phyloP scores from a whole-genome alignment of 1,140 invertebrate genomes.

The Zaprionus camerounensis region DNA sequence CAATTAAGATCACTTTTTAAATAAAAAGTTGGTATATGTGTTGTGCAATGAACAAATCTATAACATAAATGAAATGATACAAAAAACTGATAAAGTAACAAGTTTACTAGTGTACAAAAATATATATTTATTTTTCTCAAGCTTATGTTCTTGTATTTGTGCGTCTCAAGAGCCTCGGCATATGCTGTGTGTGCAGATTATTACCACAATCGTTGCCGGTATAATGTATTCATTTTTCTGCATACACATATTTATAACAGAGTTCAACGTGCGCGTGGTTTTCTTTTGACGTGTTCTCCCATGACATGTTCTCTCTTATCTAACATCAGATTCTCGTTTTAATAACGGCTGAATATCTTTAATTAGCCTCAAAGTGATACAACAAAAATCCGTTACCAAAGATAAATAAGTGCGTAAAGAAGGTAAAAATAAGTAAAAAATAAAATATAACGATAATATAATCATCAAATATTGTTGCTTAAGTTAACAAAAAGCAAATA shows the following conservation, averaged over 20 bases:
- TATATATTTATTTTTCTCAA: slow-evolving; percentile 11
- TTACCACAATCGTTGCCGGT: background rate
- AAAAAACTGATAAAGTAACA: slow-evolving; percentile 23
- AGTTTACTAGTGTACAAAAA: slow-evolving; percentile 29
- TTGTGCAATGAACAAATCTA: slow-evolving; percentile 55
- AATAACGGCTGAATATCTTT: background rate
- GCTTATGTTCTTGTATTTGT: background rate
- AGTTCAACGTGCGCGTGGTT: background rate
- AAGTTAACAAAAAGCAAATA: background rate
- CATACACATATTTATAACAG: background rate
- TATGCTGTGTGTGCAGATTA: slow-evolving; percentile 2
- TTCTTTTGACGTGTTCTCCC: background rate
- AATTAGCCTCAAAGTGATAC: background rate
- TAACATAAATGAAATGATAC: slow-evolving; percentile 6
- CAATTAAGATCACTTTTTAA: background rate
- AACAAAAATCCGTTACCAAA: background rate
- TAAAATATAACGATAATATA: background rate
- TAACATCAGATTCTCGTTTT: background rate
- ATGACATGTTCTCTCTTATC: background rate
- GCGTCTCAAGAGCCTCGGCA: background rate
- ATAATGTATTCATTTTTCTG: background rate
- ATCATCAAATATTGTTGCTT: background rate
- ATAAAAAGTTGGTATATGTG: slow-evolving; percentile 38
- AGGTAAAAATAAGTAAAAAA: background rate
- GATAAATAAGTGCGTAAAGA: background rate